Evolutionary conservation across 2,888 invertebrate genomes (phyloP).

Genomic region (Pseudoips prasinana): DNA sequence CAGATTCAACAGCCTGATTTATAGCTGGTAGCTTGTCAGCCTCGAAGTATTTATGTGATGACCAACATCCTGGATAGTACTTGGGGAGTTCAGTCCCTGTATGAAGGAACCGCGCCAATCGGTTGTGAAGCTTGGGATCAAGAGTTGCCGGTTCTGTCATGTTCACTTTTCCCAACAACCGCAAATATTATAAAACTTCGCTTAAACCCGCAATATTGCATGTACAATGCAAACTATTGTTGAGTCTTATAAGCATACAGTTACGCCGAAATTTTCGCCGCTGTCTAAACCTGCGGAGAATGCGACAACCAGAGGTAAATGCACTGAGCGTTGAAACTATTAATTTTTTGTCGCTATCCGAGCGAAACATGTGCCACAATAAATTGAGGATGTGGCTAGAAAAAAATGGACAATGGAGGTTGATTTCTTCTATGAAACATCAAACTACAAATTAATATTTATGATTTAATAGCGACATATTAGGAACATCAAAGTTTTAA

Average conservation of each 20-base stretch:
- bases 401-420: slow-evolving; percentile 72
- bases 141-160: slow-evolving; percentile 52
- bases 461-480: no score
- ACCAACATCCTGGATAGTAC: slow-evolving; percentile 82
- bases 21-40: slow-evolving; percentile 63
- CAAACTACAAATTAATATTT: neutral
- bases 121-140: slow-evolving; percentile 56
- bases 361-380: slow-evolving; percentile 75
- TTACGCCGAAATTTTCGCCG: slow-evolving; percentile 27
- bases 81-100: slow-evolving; percentile 77
- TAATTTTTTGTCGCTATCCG: slow-evolving; percentile 67
- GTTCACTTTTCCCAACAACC: slow-evolving; percentile 23
- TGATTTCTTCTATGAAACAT: slow-evolving; percentile 17
- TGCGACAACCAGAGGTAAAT: slow-evolving; percentile 50
- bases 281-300: slow-evolving; percentile 47
- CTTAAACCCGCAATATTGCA: slow-evolving; percentile 34
- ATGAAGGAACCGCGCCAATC: slow-evolving; percentile 74
- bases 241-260: slow-evolving; percentile 35
- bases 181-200: slow-evolving; percentile 17
- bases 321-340: slow-evolving; percentile 50
- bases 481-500: no score
- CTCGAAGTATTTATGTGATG: slow-evolving; percentile 73
- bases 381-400: slow-evolving; percentile 80
- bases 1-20: slow-evolving; percentile 39
- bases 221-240: slow-evolving; percentile 27